Conservation (phyloP, 2,797 vertebrate genomes). For the Neosalanx taihuensis region DNA sequence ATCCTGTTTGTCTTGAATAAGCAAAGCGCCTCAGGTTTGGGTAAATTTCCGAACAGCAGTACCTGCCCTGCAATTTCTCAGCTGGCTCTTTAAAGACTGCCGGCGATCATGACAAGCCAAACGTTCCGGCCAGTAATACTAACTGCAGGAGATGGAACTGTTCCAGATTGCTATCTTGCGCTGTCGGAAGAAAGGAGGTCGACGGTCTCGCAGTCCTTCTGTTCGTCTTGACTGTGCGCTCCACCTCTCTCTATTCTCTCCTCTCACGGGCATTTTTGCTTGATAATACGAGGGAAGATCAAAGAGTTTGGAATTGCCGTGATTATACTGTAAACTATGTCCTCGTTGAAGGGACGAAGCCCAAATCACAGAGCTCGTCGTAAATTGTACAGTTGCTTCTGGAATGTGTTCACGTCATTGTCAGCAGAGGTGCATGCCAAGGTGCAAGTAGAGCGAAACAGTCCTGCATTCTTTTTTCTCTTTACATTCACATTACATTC, state of each 20-base stretch:
- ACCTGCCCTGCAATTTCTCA: conserved; percentile 50
- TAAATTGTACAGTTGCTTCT: neutral
- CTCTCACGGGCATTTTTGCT: conserved; percentile 31
- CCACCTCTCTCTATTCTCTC: neutral
- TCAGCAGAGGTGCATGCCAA: neutral
- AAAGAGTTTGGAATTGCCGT: conserved; percentile 11
- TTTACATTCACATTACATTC: conserved; percentile 35
- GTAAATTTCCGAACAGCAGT: conserved; percentile 30
- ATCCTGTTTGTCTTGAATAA: conserved; percentile 23
- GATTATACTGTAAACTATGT: conserved; percentile 9
- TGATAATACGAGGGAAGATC: conserved; percentile 35
- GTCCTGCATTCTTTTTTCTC: conserved; percentile 36
- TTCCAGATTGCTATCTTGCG: conserved; percentile 50
- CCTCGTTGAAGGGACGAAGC: conserved; percentile 27
- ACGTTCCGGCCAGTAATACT: conserved; percentile 39
- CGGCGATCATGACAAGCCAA: conserved; percentile 49
- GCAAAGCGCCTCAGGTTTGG: conserved; percentile 15
- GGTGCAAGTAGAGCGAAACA: conserved; percentile 52
- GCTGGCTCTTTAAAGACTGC: conserved; percentile 32
- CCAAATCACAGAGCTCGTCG: conserved; percentile 28
- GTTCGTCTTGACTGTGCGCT: neutral
- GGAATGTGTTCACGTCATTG: neutral
- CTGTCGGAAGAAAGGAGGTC: conserved; percentile 26
- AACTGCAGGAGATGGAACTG: conserved; percentile 36
- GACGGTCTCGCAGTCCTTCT: conserved; percentile 16